Evolutionary conservation across 2,888 invertebrate species (phyloP), one percentile per base, ranked within the genome.

Genomic region (Clunio marinus): DNA sequence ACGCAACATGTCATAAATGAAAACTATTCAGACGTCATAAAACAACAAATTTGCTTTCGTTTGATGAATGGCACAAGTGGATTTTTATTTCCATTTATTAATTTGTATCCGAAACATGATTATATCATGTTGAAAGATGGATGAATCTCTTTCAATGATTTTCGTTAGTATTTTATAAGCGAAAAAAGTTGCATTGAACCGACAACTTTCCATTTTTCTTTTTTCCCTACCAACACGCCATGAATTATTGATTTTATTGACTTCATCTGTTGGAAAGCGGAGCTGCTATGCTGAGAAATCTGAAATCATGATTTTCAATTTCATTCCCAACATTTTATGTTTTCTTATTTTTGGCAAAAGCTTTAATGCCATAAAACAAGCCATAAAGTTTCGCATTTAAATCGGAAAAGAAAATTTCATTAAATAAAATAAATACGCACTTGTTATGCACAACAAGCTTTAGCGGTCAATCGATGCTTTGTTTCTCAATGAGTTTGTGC

Each of bases 201-300:
- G 65, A 51, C 65, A 65, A 66, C 66, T 66, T 66, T 63, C 62
- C 62, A 63, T 63, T 63, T 63, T 45, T 55, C 55, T 32, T 24
- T 59, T 25, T 35, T 32, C n/a, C 20, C 22, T 25, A 24, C 4
- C 22, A 4, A 17, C 51, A 17, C n/a, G 57, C 57, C 27, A 45
- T 45, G 63, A 41, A 27, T 63, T 46, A 63, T 45, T 45, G 28
- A 45, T 63, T 57, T 66, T 46, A 55, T 66, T 66, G 65, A 55
- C 41, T 63, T 35, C 22, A 4, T 51, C 17, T 8, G 20, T 37
- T 46, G n/a, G 66, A 66, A 66, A 66, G 66, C 46, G 32, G 57
- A 17, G 22, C 22, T 51, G 10, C 5, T 32, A 32, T 32, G 32
- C 27, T 22, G 57, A 4, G 25, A 57, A 57, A 45, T 45, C 45